A percentile compares a stretch with the other conserved stretches of the same genome.
Evolutionary conservation across 2,113 vertebrate species (phyloP).

Genomic region (Ictalurus furcatus): DNA sequence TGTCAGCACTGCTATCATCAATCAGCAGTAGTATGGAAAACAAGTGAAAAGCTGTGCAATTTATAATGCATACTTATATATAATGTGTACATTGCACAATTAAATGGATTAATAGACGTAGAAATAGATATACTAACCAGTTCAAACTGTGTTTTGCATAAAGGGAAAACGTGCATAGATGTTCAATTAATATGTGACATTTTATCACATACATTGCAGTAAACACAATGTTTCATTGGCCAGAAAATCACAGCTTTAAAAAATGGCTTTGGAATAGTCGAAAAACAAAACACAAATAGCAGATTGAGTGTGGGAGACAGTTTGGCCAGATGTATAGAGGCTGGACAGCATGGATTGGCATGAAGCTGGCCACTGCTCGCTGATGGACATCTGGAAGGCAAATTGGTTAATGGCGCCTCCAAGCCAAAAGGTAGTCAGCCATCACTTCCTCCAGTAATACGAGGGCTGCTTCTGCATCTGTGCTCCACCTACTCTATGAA

Average conservation of each 20-base stretch:
- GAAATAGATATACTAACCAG: too few species aligned
- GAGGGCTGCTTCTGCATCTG: constrained; percentile 59
- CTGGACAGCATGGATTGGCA: constrained; percentile 55
- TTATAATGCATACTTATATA: neutral
- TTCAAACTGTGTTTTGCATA: neutral
- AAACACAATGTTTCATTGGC: constrained; percentile 9
- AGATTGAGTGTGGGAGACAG: constrained; percentile 54
- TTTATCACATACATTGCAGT: neutral
- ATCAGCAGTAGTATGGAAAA: constrained; percentile 43
- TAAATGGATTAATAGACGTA: neutral
- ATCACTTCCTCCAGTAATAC: constrained; percentile 61
- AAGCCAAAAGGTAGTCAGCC: constrained; percentile 66
- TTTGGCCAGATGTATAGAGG: constrained; percentile 58
- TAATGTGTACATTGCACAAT: neutral
- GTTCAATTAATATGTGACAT: neutral
- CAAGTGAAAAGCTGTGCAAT: neutral
- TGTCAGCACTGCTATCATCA: constrained; percentile 71
- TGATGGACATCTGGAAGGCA: constrained; percentile 67
- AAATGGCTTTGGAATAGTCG: constrained; percentile 14
- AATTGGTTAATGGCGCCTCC: constrained; percentile 68
- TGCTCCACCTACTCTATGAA: constrained; percentile 54
- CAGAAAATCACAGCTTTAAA: constrained; percentile 8
- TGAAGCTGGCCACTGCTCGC: constrained; percentile 54
- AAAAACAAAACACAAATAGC: constrained; percentile 43
- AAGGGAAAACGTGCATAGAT: constrained; percentile 1